Conservation (phyloP, 2,888 invertebrate genomes). For the Rhopalosiphum nymphaeae region DNA sequence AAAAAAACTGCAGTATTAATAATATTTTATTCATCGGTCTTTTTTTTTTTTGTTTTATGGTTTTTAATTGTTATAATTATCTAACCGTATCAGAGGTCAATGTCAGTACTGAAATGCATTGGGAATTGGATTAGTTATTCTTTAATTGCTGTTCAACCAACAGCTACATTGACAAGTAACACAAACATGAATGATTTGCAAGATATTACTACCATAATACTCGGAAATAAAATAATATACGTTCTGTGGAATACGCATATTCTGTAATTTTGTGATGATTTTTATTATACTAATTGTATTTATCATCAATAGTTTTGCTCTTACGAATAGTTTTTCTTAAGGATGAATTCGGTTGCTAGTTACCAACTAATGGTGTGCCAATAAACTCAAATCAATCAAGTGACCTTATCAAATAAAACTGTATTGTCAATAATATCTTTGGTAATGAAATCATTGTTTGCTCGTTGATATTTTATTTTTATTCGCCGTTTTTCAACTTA, state of each 20-base stretch:
- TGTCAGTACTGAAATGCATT: neutral
- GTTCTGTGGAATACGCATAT: neutral
- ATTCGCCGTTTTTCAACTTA: neutral
- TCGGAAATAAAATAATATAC: neutral
- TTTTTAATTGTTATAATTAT: neutral
- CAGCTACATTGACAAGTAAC: neutral
- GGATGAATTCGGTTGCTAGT: neutral
- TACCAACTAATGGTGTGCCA: neutral
- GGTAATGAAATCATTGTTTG: neutral
- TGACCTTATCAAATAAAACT: neutral
- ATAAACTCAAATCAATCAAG: neutral
- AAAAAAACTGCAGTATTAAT: neutral
- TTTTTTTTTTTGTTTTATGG: neutral
- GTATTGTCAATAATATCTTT: neutral
- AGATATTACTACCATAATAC: neutral
- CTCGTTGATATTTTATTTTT: neutral
- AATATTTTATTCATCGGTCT: neutral
- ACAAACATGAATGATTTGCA: neutral
- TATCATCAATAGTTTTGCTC: neutral
- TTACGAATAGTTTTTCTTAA: neutral
- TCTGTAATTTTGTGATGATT: neutral
- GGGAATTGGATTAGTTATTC: neutral
- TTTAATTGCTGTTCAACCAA: neutral
- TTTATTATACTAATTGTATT: slow-evolving; percentile 6
- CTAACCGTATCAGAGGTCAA: neutral